A percentile compares a stretch with the other conserved stretches of the same genome.
phyloP scores from a whole-genome alignment of 2,888 invertebrate genomes.

The Eupelmus urozonus region DNA sequence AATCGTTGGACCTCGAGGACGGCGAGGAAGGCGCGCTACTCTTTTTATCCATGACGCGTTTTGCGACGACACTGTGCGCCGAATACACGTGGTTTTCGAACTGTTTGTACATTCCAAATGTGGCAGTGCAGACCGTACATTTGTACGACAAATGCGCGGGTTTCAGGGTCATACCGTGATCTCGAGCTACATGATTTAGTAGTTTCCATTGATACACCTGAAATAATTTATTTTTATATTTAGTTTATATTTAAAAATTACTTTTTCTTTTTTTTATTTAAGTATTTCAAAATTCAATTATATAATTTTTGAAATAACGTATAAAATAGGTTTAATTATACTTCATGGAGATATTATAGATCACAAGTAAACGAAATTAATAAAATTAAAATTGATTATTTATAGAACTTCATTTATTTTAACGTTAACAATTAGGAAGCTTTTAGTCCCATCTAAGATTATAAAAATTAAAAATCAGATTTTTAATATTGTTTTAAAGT shows the following conservation, averaged over 20 bases:
- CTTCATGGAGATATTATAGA: too few species aligned
- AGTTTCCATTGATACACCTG: slow-evolving; percentile 96
- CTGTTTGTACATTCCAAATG: slow-evolving; percentile 96
- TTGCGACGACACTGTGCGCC: slow-evolving; percentile 93
- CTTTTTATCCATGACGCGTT: slow-evolving; percentile 90
- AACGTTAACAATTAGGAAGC: too few species aligned
- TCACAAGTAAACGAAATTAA: too few species aligned
- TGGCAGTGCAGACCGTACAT: slow-evolving; percentile 96
- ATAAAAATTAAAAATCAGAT: too few species aligned
- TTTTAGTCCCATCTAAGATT: too few species aligned
- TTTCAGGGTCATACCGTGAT: slow-evolving; percentile 93
- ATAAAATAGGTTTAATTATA: too few species aligned
- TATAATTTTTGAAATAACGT: too few species aligned
- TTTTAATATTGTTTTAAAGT: too few species aligned
- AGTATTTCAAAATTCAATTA: too few species aligned
- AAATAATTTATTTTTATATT: slow-evolving; percentile 62
- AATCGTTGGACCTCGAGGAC: slow-evolving; percentile 79
- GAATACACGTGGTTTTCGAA: slow-evolving; percentile 97
- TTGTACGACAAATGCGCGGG: slow-evolving; percentile 96
- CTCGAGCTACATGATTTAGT: slow-evolving; percentile 93
- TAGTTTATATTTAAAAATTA: not conserved
- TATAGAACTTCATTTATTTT: too few species aligned
- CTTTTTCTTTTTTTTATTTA: too few species aligned
- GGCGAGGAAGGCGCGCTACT: slow-evolving; percentile 77
- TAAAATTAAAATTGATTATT: too few species aligned